These are phyloP conservation scores for Boulengerochromis microlepis DNA, from an alignment of 2,113 vertebrate genomes.

Conservation along the genomic window DNA sequence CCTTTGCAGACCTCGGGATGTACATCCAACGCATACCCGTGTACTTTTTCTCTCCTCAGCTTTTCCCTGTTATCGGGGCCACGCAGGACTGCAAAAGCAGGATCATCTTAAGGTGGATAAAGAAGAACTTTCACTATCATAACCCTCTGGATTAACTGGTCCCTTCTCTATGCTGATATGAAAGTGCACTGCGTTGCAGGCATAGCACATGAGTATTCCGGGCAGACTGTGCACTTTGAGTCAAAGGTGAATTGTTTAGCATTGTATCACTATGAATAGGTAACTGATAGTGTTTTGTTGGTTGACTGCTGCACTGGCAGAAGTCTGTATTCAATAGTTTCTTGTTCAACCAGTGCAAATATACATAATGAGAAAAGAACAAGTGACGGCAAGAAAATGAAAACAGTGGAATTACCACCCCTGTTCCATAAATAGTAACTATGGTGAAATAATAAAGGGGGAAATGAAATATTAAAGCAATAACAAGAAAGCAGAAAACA, in stretches of 20 bases:
- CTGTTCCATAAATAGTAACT: neutral
- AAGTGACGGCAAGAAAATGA: neutral
- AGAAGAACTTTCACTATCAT: slow-evolving; percentile 42
- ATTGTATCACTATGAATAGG: neutral
- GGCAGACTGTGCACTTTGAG: neutral
- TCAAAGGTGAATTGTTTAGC: slow-evolving; percentile 28
- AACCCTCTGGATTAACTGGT: slow-evolving; percentile 51
- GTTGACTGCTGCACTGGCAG: neutral
- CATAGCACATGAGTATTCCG: slow-evolving; percentile 1
- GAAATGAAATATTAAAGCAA: neutral
- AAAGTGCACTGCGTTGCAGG: slow-evolving; percentile 20
- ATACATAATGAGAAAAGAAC: neutral
- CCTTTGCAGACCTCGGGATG: slow-evolving; percentile 23
- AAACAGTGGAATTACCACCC: neutral
- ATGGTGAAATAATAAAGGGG: neutral
- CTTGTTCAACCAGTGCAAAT: neutral
- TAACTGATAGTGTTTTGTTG: neutral
- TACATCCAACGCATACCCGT: neutral
- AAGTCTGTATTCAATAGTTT: neutral
- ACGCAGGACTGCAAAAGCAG: slow-evolving; percentile 37
- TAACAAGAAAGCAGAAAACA: neutral
- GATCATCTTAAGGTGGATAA: slow-evolving; percentile 56
- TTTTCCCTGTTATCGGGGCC: slow-evolving; percentile 35
- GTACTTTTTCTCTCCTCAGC: slow-evolving; percentile 16
- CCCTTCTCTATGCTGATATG: slow-evolving; percentile 35